A percentile compares a stretch with the other conserved stretches of the same genome.
These are phyloP conservation scores for Illadopsis cleaveri DNA, from an alignment of 2,113 vertebrate genomes.

Conservation along the genomic window DNA sequence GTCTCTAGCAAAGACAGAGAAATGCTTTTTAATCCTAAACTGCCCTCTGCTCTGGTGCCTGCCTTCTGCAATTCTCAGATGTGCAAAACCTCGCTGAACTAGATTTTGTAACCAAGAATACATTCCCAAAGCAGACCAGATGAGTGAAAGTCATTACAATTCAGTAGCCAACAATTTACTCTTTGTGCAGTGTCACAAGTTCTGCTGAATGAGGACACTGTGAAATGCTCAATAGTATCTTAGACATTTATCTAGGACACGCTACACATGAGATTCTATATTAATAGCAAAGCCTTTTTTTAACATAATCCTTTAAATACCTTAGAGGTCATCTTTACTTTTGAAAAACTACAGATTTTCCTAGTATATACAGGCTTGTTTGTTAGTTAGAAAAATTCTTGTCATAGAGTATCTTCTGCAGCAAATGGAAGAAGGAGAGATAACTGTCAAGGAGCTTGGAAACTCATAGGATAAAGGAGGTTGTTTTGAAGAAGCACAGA, in stretches of 20 bases:
- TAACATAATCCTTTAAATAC: conserved; percentile 62
- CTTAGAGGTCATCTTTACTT: conserved; percentile 70
- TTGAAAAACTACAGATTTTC: conserved; percentile 41
- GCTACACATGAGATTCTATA: conserved; percentile 68
- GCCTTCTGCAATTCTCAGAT: conserved; percentile 40
- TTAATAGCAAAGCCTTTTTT: conserved; percentile 61
- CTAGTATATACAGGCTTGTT: conserved; percentile 1
- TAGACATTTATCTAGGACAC: conserved; percentile 71
- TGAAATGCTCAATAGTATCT: conserved; percentile 61
- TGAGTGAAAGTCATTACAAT: conserved; percentile 45
- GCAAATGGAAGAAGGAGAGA: neutral
- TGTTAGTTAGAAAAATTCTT: neutral
- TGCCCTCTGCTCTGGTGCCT: neutral
- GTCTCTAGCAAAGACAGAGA: neutral
- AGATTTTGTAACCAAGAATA: conserved; percentile 66
- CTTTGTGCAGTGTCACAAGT: conserved; percentile 28
- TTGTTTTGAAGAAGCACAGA: neutral
- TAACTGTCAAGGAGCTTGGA: neutral
- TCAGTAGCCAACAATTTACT: conserved; percentile 19
- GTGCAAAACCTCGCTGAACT: conserved; percentile 36
- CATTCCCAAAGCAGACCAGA: conserved; percentile 13
- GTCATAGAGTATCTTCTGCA: neutral
- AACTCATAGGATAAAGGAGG: neutral
- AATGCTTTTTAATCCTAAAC: neutral
- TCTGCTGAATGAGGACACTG: conserved; percentile 70